A percentile compares a stretch with the other conserved stretches of the same genome.
These are phyloP conservation scores for Rhagoletis pomonella DNA, from an alignment of 1,140 invertebrate genomes.

Conservation along the genomic window DNA sequence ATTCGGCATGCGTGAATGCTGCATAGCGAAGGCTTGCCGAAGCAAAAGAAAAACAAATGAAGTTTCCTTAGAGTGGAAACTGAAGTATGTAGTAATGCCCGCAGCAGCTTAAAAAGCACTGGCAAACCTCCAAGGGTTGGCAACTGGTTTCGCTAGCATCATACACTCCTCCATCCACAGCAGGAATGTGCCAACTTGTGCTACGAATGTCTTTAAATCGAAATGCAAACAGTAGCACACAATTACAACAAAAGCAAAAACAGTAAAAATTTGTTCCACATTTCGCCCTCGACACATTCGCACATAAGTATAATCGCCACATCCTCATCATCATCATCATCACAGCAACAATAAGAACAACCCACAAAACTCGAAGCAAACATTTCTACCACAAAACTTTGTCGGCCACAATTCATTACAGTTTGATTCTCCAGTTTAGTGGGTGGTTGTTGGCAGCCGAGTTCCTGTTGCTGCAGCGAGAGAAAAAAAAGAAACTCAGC, in stretches of 20 bases:
- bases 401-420: background rate
- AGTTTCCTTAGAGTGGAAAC: conserved; percentile 1
- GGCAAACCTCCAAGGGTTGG: conserved; percentile 15
- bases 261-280: background rate
- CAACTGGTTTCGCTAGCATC: background rate
- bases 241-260: conserved; percentile 25
- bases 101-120: conserved; percentile 7
- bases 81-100: background rate
- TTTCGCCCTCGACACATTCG: conserved; percentile 14
- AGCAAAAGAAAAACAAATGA: conserved; percentile 31
- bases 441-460: background rate
- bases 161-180: background rate
- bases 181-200: background rate
- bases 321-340: conserved; percentile 6
- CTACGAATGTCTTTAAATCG: conserved; percentile 32
- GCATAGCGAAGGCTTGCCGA: background rate
- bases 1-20: background rate
- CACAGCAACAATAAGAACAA: conserved; percentile 20
- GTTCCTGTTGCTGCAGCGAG: background rate
- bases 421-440: background rate
- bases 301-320: conserved; percentile 16
- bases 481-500: background rate
- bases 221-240: conserved; percentile 9
- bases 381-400: conserved; percentile 32
- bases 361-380: background rate